These are phyloP conservation scores for Ciona savignyi DNA, from an alignment of 23 tunicate species.

Conservation along the genomic window DNA sequence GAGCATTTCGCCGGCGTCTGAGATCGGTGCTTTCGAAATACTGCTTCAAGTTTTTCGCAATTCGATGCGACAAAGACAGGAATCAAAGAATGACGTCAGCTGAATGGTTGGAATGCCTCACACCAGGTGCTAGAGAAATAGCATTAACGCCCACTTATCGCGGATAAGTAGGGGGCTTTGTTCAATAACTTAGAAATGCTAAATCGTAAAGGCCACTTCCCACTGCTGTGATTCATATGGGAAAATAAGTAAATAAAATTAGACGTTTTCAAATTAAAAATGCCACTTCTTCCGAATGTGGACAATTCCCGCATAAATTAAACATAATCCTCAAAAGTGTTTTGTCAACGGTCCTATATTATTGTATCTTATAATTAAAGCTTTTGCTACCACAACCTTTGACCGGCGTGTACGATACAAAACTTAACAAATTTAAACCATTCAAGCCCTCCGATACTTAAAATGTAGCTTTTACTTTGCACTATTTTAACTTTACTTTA, in stretches of 20 bases:
- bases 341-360: too few species aligned
- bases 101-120: neutral
- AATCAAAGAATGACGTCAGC: neutral
- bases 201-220: neutral
- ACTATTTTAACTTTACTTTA: too few species aligned
- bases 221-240: too few species aligned
- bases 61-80: neutral
- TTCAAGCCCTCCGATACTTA: neutral
- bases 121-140: neutral
- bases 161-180: too few species aligned
- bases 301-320: too few species aligned
- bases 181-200: neutral
- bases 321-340: too few species aligned
- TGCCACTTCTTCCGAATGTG: too few species aligned
- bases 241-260: too few species aligned
- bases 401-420: too few species aligned
- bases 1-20: neutral
- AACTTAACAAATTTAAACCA: too few species aligned
- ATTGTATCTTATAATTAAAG: too few species aligned
- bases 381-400: neutral
- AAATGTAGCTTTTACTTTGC: neutral
- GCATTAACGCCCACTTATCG: neutral
- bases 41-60: neutral
- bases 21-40: neutral
- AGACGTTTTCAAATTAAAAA: too few species aligned